Percentiles rank a stretch among this genome's conserved stretches.
These are phyloP conservation scores for Bettongia penicillata DNA, from an alignment of 2,113 vertebrate genomes.

Conservation along the genomic window DNA sequence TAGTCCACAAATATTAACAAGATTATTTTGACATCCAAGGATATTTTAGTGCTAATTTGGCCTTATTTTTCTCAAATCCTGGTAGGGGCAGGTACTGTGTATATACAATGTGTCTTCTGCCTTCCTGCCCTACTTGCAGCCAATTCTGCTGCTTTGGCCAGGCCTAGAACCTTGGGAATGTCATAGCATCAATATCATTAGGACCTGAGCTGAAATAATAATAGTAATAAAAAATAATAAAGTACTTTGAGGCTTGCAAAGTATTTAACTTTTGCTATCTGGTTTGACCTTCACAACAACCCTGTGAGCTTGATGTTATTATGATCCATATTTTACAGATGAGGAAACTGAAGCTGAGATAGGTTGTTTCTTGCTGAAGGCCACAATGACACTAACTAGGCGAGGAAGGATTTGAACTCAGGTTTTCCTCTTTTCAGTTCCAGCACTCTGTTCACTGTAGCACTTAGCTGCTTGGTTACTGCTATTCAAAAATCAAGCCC, in stretches of 20 bases:
- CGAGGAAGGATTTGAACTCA: not conserved
- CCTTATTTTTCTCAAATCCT: not conserved
- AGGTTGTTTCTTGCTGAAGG: not conserved
- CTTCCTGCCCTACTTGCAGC: not conserved
- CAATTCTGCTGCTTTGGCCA: not conserved
- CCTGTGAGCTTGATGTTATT: not conserved
- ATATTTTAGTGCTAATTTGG: not conserved
- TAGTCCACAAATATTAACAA: too few relatives aligned
- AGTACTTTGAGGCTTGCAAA: not conserved
- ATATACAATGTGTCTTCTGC: not conserved
- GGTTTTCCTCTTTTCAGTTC: not conserved
- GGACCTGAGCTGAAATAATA: not conserved
- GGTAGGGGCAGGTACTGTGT: not conserved
- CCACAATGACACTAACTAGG: not conserved
- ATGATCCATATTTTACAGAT: not conserved
- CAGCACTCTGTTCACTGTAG: not conserved
- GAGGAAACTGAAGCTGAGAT: not conserved
- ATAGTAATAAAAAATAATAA: not conserved
- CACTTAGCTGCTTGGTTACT: conserved; percentile 23
- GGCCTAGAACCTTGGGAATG: not conserved
- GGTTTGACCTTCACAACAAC: not conserved
- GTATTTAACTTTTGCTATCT: not conserved
- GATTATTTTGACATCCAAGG: too few relatives aligned
- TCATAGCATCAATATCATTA: not conserved
- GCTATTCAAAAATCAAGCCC: not conserved